Evolutionary conservation across 2,888 invertebrate genomes (phyloP).

Genomic region (Coremacera marginata): DNA sequence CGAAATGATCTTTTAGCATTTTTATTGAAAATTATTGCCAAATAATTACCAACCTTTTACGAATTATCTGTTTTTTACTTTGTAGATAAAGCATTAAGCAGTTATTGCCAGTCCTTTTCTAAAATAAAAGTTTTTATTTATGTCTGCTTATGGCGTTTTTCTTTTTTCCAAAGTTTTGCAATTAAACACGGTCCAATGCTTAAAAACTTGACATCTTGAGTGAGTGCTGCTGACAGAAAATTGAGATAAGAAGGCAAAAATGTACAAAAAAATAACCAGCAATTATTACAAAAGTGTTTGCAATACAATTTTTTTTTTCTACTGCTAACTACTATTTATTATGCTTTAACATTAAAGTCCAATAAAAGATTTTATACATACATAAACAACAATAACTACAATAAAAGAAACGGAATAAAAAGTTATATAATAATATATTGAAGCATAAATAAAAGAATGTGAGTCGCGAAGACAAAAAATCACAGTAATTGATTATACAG

Average conservation of each 20-base stretch:
- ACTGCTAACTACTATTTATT: not conserved
- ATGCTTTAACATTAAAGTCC: not conserved
- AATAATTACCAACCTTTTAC: no score
- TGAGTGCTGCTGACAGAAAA: not conserved
- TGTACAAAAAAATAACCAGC: not conserved
- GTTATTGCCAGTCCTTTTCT: no score
- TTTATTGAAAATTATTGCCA: no score
- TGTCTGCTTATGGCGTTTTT: no score
- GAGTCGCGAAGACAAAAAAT: conserved; percentile 49
- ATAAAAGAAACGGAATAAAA: not conserved
- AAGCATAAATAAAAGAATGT: not conserved
- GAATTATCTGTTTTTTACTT: no score
- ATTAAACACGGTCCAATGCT: no score
- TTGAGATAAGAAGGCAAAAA: not conserved
- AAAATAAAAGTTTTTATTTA: no score
- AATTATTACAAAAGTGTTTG: not conserved
- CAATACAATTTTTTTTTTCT: not conserved
- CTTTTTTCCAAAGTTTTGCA: no score
- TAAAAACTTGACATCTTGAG: no score
- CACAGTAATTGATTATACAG: conserved; percentile 66
- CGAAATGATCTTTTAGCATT: no score
- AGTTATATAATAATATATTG: not conserved
- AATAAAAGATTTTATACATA: not conserved
- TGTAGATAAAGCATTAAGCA: no score
- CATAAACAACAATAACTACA: not conserved